phyloP scores from a whole-genome alignment of 2,797 vertebrate species.

The Enoplosus armatus region DNA sequence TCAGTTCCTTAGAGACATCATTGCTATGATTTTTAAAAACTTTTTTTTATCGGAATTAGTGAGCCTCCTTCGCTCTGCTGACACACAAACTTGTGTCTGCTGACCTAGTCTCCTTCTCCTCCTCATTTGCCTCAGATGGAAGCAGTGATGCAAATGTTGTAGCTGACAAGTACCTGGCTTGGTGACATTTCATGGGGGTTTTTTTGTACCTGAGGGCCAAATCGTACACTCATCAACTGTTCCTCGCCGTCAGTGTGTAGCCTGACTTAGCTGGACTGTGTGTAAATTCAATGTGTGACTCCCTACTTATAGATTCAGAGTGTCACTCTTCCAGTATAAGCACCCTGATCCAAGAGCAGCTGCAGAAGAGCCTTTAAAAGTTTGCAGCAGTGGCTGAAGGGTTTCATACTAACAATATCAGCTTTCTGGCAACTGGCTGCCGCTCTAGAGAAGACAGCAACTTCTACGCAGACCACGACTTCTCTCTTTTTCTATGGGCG shows the following conservation, averaged over 20 bases:
- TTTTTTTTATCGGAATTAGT: constrained; percentile 9
- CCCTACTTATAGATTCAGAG: constrained; percentile 40
- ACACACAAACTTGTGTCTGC: constrained; percentile 42
- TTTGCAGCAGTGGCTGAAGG: constrained; percentile 47
- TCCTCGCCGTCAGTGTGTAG: constrained; percentile 32
- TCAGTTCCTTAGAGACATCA: constrained; percentile 15
- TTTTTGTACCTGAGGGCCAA: constrained; percentile 33
- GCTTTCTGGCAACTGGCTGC: constrained; percentile 24
- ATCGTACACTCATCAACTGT: constrained; percentile 19
- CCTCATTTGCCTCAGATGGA: constrained; percentile 42
- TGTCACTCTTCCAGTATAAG: constrained; percentile 17
- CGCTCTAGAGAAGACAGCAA: constrained; percentile 10
- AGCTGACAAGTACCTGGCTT: constrained; percentile 26
- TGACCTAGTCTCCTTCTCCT: constrained; percentile 38
- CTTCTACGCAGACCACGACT: constrained; percentile 26
- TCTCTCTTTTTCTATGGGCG: constrained; percentile 1
- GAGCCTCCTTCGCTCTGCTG: constrained; percentile 37
- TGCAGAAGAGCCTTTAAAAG: constrained; percentile 30
- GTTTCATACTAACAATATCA: constrained; percentile 36
- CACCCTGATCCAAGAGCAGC: constrained; percentile 23
- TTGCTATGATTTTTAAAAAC: not conserved
- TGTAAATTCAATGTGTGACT: constrained; percentile 17
- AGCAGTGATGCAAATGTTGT: constrained; percentile 51
- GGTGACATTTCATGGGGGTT: constrained; percentile 13
- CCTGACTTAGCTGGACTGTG: constrained; percentile 13